A percentile compares a stretch with the other conserved stretches of the same genome.
Evolutionary conservation across 2,797 vertebrate species (phyloP).

Genomic region (Myotis pilosus): DNA sequence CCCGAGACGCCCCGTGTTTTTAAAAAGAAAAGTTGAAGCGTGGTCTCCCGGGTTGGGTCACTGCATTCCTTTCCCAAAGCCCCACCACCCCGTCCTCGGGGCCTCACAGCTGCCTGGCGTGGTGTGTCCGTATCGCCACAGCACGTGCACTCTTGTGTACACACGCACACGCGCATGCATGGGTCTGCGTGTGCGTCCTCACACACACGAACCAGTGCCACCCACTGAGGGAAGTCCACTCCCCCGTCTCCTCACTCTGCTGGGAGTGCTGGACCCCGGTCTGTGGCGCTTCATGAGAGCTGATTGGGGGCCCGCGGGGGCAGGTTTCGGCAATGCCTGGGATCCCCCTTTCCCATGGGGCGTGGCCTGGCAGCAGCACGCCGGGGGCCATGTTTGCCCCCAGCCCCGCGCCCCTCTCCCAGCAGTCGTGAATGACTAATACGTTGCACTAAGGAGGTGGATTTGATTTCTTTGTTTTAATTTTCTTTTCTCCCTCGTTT

Average conservation of each 20-base stretch:
- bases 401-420: neutral
- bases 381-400: neutral
- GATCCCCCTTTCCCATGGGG: neutral
- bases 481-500: slow-evolving; percentile 94
- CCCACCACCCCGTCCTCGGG: neutral
- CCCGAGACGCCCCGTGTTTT: slow-evolving; percentile 11
- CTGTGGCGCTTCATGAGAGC: neutral
- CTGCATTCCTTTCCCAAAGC: neutral
- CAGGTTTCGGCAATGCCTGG: neutral
- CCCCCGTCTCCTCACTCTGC: too few species aligned
- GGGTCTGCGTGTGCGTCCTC: slow-evolving; percentile 40
- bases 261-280: too few species aligned
- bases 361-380: fast-evolving
- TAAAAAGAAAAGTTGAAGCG: neutral
- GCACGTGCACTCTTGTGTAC: neutral
- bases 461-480: slow-evolving; percentile 90
- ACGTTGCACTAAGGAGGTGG: slow-evolving; percentile 55
- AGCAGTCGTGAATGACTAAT: slow-evolving; percentile 79
- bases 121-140: neutral
- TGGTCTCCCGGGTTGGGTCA: neutral
- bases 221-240: neutral
- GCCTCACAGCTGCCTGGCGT: neutral
- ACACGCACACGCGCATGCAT: neutral
- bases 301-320: neutral
- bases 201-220: neutral